Conservation (phyloP, 2,888 invertebrate species). For the Aleiodes leptofemur region DNA sequence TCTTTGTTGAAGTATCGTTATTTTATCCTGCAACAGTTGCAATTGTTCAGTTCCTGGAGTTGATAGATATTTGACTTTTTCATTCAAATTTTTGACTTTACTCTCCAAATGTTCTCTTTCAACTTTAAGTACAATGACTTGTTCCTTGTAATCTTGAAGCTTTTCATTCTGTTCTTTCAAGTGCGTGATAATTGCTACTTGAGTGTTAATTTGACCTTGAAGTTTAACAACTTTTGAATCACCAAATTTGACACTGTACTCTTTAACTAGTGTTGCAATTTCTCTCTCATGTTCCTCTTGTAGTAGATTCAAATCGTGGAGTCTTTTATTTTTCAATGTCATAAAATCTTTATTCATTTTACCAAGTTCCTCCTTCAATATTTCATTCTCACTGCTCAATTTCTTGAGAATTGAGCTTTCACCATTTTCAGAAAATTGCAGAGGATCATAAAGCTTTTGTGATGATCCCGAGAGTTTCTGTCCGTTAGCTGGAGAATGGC, state of each 20-base stretch:
- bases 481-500: slow-evolving; percentile 59
- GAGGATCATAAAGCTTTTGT: slow-evolving; percentile 72
- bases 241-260: slow-evolving; percentile 70
- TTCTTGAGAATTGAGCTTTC: slow-evolving; percentile 77
- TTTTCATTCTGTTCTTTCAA: slow-evolving; percentile 76
- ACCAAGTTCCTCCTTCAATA: slow-evolving; percentile 81
- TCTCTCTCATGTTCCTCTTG: slow-evolving; percentile 75
- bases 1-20: slow-evolving; percentile 70
- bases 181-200: slow-evolving; percentile 73
- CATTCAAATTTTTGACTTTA: slow-evolving; percentile 71
- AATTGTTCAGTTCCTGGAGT: slow-evolving; percentile 71
- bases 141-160: slow-evolving; percentile 81
- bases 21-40: slow-evolving; percentile 70
- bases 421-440: slow-evolving; percentile 70
- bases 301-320: slow-evolving; percentile 85
- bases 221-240: slow-evolving; percentile 73
- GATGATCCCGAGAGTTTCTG: slow-evolving; percentile 64
- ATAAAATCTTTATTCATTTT: slow-evolving; percentile 86
- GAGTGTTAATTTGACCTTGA: slow-evolving; percentile 82
- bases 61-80: slow-evolving; percentile 71
- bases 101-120: slow-evolving; percentile 78
- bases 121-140: slow-evolving; percentile 76
- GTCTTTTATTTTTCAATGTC: slow-evolving; percentile 84
- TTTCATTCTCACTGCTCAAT: slow-evolving; percentile 77
- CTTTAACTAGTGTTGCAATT: slow-evolving; percentile 72